Evolutionary conservation across 2,888 invertebrate genomes (phyloP).

Genomic region (Orgyia antiqua): DNA sequence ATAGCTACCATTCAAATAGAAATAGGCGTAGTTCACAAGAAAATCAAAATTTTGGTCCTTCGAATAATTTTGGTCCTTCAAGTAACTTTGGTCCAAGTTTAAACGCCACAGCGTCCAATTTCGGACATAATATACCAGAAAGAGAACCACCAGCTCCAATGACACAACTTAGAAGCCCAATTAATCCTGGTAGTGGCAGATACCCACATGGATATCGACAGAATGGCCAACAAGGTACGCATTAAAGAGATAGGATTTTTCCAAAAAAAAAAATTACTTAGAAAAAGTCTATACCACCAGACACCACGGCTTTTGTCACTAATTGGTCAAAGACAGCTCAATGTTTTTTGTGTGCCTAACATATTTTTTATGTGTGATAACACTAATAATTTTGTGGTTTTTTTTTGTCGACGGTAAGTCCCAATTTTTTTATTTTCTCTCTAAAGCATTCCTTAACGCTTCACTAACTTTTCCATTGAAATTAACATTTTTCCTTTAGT

Average conservation of each 20-base stretch:
- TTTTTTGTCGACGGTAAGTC: conserved; percentile 51
- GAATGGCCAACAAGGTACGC: conserved; percentile 74
- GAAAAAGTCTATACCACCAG: conserved; percentile 48
- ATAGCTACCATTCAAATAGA: conserved; percentile 68
- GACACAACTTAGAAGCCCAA: conserved; percentile 66
- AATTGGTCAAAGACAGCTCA: conserved; percentile 71
- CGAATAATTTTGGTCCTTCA: conserved; percentile 58
- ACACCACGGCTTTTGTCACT: conserved; percentile 69
- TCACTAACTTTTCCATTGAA: conserved; percentile 39
- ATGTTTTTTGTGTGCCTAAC: conserved; percentile 40
- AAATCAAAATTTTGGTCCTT: conserved; percentile 56
- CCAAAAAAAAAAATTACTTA: conserved; percentile 28
- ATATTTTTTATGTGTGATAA: conserved; percentile 38
- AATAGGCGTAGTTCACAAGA: conserved; percentile 69
- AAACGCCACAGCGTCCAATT: conserved; percentile 62
- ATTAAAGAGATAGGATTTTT: conserved; percentile 59
- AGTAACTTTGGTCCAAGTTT: conserved; percentile 68
- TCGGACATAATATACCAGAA: conserved; percentile 60
- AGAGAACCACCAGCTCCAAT: conserved; percentile 67
- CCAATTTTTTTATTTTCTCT: conserved; percentile 32
- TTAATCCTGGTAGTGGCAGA: conserved; percentile 66
- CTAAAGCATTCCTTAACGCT: conserved; percentile 49
- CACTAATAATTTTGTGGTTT: conserved; percentile 48
- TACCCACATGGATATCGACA: conserved; percentile 69
- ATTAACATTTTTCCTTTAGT: conserved; percentile 56